phyloP scores from a whole-genome alignment of 2,797 vertebrate species.

The Synanceia verrucosa region DNA sequence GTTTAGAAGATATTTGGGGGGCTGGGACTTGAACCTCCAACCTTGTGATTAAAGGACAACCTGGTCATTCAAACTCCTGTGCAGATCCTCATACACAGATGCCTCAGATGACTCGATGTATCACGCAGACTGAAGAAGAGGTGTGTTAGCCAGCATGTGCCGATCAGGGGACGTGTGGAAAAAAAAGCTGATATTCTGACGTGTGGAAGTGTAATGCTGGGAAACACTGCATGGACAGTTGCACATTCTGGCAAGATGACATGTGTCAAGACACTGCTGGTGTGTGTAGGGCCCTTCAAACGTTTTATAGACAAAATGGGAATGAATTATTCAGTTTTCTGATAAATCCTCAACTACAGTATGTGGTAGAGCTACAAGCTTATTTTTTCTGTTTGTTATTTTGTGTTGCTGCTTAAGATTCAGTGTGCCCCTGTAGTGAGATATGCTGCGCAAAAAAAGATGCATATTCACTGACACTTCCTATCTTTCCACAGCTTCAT shows the following conservation, averaged over 20 bases:
- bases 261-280: background rate
- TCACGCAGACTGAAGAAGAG: background rate
- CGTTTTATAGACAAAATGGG: background rate
- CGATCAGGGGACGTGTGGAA: background rate
- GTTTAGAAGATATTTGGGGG: background rate
- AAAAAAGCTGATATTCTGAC: background rate
- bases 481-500: slow-evolving; percentile 28
- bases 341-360: slow-evolving; percentile 16
- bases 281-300: background rate
- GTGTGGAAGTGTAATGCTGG: background rate
- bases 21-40: background rate
- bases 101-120: background rate
- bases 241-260: slow-evolving; percentile 1
- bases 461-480: slow-evolving; percentile 36
- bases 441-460: slow-evolving; percentile 34
- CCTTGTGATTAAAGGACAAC: background rate
- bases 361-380: slow-evolving; percentile 6
- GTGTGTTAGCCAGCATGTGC: background rate
- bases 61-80: background rate
- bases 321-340: background rate
- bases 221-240: background rate
- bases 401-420: slow-evolving; percentile 58
- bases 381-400: slow-evolving; percentile 34
- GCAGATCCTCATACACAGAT: no score
- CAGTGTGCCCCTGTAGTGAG: slow-evolving; percentile 44